Base-by-base conservation (phyloP, 2,113 vertebrate genomes). In the Pyxicephalus adspersus region DNA sequence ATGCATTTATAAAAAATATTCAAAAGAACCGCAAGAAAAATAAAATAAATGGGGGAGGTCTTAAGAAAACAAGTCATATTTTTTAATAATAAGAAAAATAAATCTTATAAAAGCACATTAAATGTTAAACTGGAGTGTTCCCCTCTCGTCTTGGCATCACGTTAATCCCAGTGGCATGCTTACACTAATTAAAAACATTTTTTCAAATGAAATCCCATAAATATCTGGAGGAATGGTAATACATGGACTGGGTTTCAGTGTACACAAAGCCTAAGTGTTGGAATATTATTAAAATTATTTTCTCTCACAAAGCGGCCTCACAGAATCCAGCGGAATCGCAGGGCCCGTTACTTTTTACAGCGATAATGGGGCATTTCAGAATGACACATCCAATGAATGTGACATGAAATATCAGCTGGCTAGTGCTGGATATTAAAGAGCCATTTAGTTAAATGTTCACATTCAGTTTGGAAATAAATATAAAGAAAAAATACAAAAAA, bases 181-280 rank as follows among this genome's bases (percentile, higher is more conserved):
- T 68, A 55, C 57, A 65, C 54, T 79, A 79, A 79, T 79, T 79
- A 45, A 79, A 79, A 79, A 79, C 77, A 79, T 79, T 67, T 58
- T 77, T 23, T 67, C 68, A 31, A 79, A 68, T 58, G 64, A 60
- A 67, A 79, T 79, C 54, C 34, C 26, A 77, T 77, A 77, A 77
- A 64, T 77, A 64, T 77, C 25, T 77, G 60, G 20, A 22, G 60
- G 61, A 65, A 28, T 29, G 28, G 61, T 52, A 65, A 77, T 77
- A 29, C 61, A 54, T 19, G 31, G 75, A 50, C 45, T 51, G 38
- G 22, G 60, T 51, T 50, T 64, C 18, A 26, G 38, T 54, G 61
- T 64, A 76, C 74, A 76, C 74, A 64, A 51, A 76, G 74, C 60
- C 15, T 50, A 77, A 64, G 75, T 77, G 75, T 77, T 28, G 50